Evolutionary conservation across 2,113 vertebrate genomes (phyloP).

Genomic region (Solea senegalensis): DNA sequence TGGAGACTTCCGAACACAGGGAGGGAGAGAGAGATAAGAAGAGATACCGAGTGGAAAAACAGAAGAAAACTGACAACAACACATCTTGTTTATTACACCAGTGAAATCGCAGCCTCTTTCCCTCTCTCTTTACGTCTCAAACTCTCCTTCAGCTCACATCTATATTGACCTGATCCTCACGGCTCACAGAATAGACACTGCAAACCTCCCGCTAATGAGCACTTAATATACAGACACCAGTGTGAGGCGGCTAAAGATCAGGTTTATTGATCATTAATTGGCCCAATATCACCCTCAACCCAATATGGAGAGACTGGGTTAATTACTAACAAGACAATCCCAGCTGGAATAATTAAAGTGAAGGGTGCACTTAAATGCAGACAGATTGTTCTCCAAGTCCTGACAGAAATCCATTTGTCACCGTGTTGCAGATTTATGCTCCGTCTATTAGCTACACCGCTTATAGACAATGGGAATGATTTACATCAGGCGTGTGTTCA

Average conservation of each 20-base stretch:
- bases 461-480: constrained; percentile 4
- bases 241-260: constrained; percentile 49
- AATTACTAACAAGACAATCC: constrained; percentile 63
- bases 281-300: constrained; percentile 51
- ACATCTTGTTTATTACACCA: not conserved
- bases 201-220: constrained; percentile 58
- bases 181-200: constrained; percentile 46
- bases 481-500: not conserved
- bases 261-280: constrained; percentile 70
- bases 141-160: constrained; percentile 50
- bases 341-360: constrained; percentile 44
- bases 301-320: constrained; percentile 43
- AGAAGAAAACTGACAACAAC: not conserved
- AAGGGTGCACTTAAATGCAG: constrained; percentile 31
- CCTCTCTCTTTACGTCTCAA: constrained; percentile 21
- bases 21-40: not conserved
- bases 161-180: constrained; percentile 43
- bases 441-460: constrained; percentile 4
- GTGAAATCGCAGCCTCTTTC: constrained; percentile 13
- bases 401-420: constrained; percentile 33
- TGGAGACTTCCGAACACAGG: constrained; percentile 4
- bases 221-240: constrained; percentile 35
- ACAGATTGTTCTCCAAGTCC: constrained; percentile 27
- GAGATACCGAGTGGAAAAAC: not conserved
- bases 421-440: constrained; percentile 16